Evolutionary conservation across 2,113 vertebrate species (phyloP).

Genomic region (Eudyptes chrysolophus): DNA sequence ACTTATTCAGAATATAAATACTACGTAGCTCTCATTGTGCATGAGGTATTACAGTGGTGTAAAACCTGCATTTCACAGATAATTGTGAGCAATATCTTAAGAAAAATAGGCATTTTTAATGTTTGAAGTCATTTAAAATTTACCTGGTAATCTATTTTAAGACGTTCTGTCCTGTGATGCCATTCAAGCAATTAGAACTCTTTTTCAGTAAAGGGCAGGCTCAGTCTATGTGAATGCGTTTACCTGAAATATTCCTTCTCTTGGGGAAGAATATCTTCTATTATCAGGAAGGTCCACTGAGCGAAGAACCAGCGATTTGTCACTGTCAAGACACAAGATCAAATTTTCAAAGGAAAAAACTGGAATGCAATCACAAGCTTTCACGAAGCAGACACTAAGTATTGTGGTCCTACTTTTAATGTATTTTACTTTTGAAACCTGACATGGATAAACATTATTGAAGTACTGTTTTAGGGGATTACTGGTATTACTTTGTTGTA

Average conservation of each 20-base stretch:
- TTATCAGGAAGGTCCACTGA: slow-evolving; percentile 42
- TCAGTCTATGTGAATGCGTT: slow-evolving; percentile 14
- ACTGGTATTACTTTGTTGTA: neutral
- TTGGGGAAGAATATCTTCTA: slow-evolving; percentile 31
- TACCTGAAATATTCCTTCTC: slow-evolving; percentile 58
- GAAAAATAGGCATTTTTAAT: neutral
- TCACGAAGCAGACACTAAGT: neutral
- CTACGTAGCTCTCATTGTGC: neutral
- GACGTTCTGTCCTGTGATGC: neutral
- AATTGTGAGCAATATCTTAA: neutral
- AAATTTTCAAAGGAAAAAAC: slow-evolving; percentile 54
- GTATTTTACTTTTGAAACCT: slow-evolving; percentile 26
- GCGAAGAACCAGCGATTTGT: slow-evolving; percentile 42
- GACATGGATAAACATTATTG: neutral
- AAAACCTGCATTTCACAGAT: neutral
- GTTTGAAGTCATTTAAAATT: neutral
- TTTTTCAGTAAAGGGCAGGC: slow-evolving; percentile 24
- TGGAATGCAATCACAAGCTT: slow-evolving; percentile 39
- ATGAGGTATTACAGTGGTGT: neutral
- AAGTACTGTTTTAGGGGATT: neutral
- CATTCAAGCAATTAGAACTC: slow-evolving; percentile 33
- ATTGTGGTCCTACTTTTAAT: slow-evolving; percentile 29
- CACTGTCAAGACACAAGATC: slow-evolving; percentile 62
- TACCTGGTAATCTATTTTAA: neutral
- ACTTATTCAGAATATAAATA: neutral